Evolutionary conservation across 2,113 vertebrate genomes (phyloP).

Genomic region (Pachycephala philippinensis): DNA sequence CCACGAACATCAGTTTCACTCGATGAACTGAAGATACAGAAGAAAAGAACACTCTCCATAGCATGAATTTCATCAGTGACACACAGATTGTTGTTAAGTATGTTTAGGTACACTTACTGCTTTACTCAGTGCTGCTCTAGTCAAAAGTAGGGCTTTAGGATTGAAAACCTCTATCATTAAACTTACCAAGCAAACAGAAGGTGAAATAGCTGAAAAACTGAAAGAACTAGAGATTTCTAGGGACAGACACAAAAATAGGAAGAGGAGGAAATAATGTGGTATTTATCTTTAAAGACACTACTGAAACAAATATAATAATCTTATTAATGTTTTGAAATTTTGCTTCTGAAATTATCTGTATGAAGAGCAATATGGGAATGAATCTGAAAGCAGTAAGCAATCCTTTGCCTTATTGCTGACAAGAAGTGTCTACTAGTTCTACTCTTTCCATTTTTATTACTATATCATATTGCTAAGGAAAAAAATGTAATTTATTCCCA

Average conservation of each 20-base stretch:
- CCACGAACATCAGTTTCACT: neutral
- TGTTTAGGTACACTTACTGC: neutral
- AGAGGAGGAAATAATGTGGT: neutral
- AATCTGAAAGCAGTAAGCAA: neutral
- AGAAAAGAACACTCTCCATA: neutral
- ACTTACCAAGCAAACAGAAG: neutral
- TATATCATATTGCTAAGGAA: neutral
- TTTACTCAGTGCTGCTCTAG: neutral
- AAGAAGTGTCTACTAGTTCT: neutral
- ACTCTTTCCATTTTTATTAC: neutral
- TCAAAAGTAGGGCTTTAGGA: neutral
- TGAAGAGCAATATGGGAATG: neutral
- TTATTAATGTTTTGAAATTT: neutral
- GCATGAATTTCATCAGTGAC: neutral
- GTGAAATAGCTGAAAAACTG: neutral
- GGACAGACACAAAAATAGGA: neutral
- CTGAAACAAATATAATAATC: neutral
- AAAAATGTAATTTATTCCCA: neutral
- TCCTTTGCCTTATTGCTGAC: neutral
- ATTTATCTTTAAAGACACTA: neutral
- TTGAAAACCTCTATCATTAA: neutral
- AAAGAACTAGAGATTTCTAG: neutral
- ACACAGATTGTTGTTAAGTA: neutral
- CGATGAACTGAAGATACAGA: neutral
- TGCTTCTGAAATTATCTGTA: neutral